phyloP scores from a whole-genome alignment of 2,113 vertebrate species.

The Xiphophorus maculatus region DNA sequence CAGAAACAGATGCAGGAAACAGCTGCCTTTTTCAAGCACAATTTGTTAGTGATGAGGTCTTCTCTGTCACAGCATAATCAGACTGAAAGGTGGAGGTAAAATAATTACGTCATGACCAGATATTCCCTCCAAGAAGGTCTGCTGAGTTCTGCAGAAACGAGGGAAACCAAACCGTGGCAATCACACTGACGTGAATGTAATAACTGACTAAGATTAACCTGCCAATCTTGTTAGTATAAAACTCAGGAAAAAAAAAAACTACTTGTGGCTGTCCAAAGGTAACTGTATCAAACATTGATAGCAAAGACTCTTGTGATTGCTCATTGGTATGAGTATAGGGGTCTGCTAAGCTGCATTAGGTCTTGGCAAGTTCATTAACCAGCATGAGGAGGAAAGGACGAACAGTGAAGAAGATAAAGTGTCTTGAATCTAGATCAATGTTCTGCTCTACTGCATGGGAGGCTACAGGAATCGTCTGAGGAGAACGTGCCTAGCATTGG shows the following conservation, averaged over 20 bases:
- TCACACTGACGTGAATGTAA: constrained; percentile 62
- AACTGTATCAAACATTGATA: constrained; percentile 58
- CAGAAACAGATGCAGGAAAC: not conserved
- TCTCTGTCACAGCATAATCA: constrained; percentile 30
- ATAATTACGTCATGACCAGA: constrained; percentile 33
- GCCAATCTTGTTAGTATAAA: constrained; percentile 71
- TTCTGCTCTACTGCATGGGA: constrained; percentile 56
- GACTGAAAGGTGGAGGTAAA: constrained; percentile 23
- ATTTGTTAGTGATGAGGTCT: constrained; percentile 16
- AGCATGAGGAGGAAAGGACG: constrained; percentile 60
- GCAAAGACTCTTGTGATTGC: constrained; percentile 37
- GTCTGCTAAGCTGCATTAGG: constrained; percentile 67
- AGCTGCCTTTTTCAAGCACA: not conserved
- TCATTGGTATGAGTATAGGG: constrained; percentile 72
- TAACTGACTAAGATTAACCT: constrained; percentile 62
- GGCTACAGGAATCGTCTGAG: constrained; percentile 35
- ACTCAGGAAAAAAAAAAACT: constrained; percentile 38
- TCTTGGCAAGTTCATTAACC: constrained; percentile 71
- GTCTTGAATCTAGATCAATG: constrained; percentile 55
- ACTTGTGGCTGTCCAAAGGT: constrained; percentile 50
- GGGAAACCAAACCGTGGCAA: constrained; percentile 52
- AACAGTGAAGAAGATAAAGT: constrained; percentile 52
- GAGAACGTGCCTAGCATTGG: constrained; percentile 31
- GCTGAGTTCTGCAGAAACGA: constrained; percentile 50
- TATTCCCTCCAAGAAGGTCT: constrained; percentile 55